Evolutionary conservation across 1,140 invertebrate genomes (phyloP), one percentile per base, ranked within the genome.

Genomic region (Drosophila kikkawai): DNA sequence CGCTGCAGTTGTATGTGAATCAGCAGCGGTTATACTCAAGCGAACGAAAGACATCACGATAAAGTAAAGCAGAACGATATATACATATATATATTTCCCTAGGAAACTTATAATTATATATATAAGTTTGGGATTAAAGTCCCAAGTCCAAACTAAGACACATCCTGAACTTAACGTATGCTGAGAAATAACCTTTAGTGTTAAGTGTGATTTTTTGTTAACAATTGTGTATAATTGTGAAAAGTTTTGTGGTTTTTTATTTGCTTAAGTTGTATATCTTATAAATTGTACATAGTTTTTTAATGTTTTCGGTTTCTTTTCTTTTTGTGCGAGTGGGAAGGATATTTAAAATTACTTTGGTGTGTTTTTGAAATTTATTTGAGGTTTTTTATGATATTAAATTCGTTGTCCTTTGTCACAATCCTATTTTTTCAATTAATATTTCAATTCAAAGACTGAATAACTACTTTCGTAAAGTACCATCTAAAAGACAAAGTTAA

Each of bases 1-100:
- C 81, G 12, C 29, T 88, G 48, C 60, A 82, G 42, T 9, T 90
- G 22, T 90, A 91, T 29, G 61, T 85, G 7, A 79, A 82, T 68
- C 78, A 80, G 41, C 66, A 73, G 53, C 63, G 57, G 13, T 63
- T 78, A 50, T 83, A 80, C 63, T 22, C 66, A 47, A 45, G 36
- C 41, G 63, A 66, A 32, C 57, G 42, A 15, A 53, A 76, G n/a
- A 51, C 70, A 75, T 71, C 68, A 66, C 65, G 44, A 1, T 75
- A 82, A 1, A 57, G 55, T 1, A 68, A 50, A 15, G 13, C 45
- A 37, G 48, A 81, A 51, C 48, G 39, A 60, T 60, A 71, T 22
- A 55, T 12, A 51, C n/a, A 51, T 19, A 51, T 19, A 51, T 34
- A 39, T 67, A 88, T 70, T 63, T 71, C 75, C 71, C 60, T 57